Conservation (phyloP, 2,888 invertebrate genomes). For the Thyatira batis region DNA sequence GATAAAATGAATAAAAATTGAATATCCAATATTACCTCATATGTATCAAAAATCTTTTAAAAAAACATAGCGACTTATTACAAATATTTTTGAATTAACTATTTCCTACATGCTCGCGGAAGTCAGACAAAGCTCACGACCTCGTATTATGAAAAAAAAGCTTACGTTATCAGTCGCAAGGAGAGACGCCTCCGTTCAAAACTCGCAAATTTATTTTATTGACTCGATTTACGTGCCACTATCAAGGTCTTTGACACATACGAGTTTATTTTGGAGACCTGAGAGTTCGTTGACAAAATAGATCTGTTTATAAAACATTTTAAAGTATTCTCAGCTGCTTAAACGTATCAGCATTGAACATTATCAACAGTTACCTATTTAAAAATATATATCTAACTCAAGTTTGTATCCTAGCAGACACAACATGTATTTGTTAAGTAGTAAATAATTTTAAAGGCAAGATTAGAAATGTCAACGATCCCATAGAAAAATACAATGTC, state of each 20-base stretch:
- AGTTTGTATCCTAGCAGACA: background rate
- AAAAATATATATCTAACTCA: background rate
- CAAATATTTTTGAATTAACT: background rate
- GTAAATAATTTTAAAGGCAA: background rate
- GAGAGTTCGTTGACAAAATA: conserved; percentile 60
- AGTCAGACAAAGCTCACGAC: conserved; percentile 38
- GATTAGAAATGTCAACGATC: background rate
- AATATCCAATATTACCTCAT: too few species aligned
- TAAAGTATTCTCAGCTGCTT: too few species aligned
- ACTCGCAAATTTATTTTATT: conserved; percentile 60
- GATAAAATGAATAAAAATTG: too few species aligned
- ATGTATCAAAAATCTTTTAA: too few species aligned
- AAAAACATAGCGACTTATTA: background rate
- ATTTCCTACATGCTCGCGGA: conserved; percentile 42
- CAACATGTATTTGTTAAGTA: background rate
- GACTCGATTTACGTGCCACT: conserved; percentile 58
- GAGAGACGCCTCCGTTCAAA: conserved; percentile 30
- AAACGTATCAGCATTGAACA: too few species aligned
- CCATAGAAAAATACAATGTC: background rate
- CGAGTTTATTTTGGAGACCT: conserved; percentile 58
- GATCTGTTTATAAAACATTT: conserved; percentile 17
- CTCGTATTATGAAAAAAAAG: conserved; percentile 16
- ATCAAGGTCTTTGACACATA: conserved; percentile 77
- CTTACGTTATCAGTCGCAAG: conserved; percentile 11
- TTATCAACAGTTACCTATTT: too few species aligned